These are phyloP conservation scores for Troglohyphantes excavatus DNA, from an alignment of 2,888 invertebrate species.

Conservation along the genomic window DNA sequence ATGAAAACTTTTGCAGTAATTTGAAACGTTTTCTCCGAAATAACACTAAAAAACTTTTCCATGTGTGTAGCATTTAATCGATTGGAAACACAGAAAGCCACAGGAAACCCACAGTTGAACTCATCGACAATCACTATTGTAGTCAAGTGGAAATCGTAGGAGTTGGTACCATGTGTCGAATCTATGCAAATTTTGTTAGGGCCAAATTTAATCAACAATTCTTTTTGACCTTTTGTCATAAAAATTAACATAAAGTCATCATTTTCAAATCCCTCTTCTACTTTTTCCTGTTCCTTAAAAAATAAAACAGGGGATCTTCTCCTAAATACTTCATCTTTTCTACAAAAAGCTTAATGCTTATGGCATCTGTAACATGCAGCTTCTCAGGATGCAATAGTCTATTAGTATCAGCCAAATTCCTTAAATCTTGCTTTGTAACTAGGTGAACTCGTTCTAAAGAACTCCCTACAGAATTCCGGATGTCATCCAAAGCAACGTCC, in stretches of 20 bases:
- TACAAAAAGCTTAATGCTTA: slow-evolving; percentile 18
- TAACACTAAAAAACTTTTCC: slow-evolving; percentile 26
- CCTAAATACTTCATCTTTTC: background rate
- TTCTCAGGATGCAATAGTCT: background rate
- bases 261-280: background rate
- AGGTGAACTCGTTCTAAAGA: too few species aligned
- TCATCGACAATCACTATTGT: slow-evolving; percentile 59
- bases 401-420: too few species aligned
- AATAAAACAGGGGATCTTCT: slow-evolving; percentile 8
- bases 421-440: too few species aligned
- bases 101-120: slow-evolving; percentile 42
- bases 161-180: slow-evolving; percentile 60
- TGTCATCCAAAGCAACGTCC: too few species aligned
- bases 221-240: slow-evolving; percentile 55
- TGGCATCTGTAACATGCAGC: background rate
- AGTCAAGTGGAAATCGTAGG: slow-evolving; percentile 58
- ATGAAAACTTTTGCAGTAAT: slow-evolving; percentile 62
- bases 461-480: too few species aligned
- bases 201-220: slow-evolving; percentile 56
- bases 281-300: slow-evolving; percentile 21
- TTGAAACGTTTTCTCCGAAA: slow-evolving; percentile 3
- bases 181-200: slow-evolving; percentile 56
- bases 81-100: slow-evolving; percentile 38
- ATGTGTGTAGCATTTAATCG: slow-evolving; percentile 6
- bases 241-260: slow-evolving; percentile 48